phyloP scores from a whole-genome alignment of 2,888 invertebrate genomes.

The Clanis bilineata region DNA sequence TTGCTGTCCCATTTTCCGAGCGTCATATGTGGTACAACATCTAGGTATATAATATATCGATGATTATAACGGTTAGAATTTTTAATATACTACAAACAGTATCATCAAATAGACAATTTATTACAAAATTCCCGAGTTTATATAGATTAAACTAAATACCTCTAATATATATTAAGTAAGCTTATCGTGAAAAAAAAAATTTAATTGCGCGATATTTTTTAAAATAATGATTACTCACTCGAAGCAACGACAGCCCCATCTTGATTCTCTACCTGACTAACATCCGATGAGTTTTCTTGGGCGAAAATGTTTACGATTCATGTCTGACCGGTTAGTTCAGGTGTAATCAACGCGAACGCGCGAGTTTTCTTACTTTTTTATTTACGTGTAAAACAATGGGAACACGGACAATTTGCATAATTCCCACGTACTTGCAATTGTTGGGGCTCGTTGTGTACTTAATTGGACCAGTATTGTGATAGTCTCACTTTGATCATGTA shows the following conservation, averaged over 20 bases:
- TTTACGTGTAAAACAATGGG: constrained; percentile 37
- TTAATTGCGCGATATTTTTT: background rate
- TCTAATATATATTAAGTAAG: too few species aligned
- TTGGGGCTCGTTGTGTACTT: background rate
- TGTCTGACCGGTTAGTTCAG: constrained; percentile 52
- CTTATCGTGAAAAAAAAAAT: too few species aligned
- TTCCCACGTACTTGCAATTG: constrained; percentile 3
- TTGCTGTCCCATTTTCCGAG: too few species aligned
- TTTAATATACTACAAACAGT: background rate
- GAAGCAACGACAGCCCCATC: constrained; percentile 61
- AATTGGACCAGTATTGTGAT: background rate
- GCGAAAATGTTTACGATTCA: constrained; percentile 37
- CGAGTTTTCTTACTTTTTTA: constrained; percentile 35
- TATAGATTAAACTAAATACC: too few species aligned
- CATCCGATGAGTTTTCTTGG: constrained; percentile 28
- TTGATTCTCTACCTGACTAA: constrained; percentile 37
- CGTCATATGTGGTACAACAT: too few species aligned
- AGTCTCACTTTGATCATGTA: background rate
- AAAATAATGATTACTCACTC: constrained; percentile 59
- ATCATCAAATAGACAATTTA: too few species aligned
- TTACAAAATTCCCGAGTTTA: too few species aligned
- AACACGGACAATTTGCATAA: constrained; percentile 22
- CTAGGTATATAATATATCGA: too few species aligned
- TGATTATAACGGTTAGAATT: too few species aligned
- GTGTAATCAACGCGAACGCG: constrained; percentile 7